Percentiles rank a stretch among this genome's conserved stretches.
Evolutionary conservation across 1,140 invertebrate species (phyloP).

Genomic region (Drosophila lacteicornis): DNA sequence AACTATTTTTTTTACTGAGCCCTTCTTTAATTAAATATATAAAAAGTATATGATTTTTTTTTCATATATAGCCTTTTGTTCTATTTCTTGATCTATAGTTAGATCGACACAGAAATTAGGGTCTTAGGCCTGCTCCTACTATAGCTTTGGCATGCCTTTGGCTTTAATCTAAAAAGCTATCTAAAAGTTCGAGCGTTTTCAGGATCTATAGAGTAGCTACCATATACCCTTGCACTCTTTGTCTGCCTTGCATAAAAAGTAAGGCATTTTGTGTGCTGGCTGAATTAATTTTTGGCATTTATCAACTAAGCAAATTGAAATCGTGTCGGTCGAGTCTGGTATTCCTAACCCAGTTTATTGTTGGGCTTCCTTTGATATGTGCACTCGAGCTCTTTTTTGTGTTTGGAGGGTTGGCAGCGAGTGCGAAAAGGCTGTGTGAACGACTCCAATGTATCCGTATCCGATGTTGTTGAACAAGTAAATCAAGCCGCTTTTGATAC

Average conservation of each 20-base stretch:
- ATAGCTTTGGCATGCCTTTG: not conserved
- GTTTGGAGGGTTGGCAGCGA: slow-evolving; percentile 4
- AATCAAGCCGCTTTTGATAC: slow-evolving; percentile 50
- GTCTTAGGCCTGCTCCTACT: not conserved
- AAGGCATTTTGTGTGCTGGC: slow-evolving; percentile 49
- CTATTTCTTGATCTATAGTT: too few relatives aligned
- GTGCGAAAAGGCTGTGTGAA: not conserved
- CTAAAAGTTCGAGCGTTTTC: not conserved
- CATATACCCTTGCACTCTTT: not conserved
- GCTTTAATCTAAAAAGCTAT: too few relatives aligned
- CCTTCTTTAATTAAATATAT: too few relatives aligned
- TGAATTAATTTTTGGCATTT: slow-evolving; percentile 80
- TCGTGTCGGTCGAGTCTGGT: slow-evolving; percentile 64
- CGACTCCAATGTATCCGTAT: slow-evolving; percentile 7
- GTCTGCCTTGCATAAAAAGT: slow-evolving; percentile 10
- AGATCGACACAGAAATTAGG: too few relatives aligned
- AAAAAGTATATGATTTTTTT: too few relatives aligned
- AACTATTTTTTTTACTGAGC: too few relatives aligned
- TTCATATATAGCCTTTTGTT: too few relatives aligned
- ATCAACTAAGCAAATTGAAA: slow-evolving; percentile 80
- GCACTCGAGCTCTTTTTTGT: slow-evolving; percentile 41
- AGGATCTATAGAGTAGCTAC: too few relatives aligned
- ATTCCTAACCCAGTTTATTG: slow-evolving; percentile 74
- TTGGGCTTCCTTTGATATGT: slow-evolving; percentile 54
- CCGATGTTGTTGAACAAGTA: slow-evolving; percentile 30